Evolutionary conservation across 2,113 vertebrate species (phyloP), one percentile per base, ranked within the genome.

Genomic region (Hydrolagus affinis): DNA sequence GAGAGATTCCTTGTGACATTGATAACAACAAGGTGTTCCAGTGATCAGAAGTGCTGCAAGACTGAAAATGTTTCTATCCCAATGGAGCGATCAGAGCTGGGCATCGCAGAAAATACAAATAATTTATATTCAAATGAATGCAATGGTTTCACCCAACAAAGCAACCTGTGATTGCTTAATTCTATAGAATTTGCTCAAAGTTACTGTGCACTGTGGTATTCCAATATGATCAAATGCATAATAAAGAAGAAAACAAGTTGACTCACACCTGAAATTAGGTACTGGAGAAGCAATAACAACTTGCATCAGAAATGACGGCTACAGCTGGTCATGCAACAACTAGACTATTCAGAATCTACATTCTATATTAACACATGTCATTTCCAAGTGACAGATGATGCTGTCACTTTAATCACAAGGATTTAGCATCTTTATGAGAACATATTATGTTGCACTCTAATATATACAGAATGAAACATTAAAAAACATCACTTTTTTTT

Each of bases 1-100:
- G 64, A 28, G 30, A 83, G 62, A 83, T 83, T 83, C 60, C 78
- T 66, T 83, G 60, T 83, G 78, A 32, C 62, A 32, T 83, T 66
- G 62, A 15, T 32, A 83, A 66, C 78, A 68, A 8, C 14, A 10
- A 66, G 28, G 60, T 60, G 25, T 11, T 62, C 76, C 59, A 17
- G 57, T 62, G 23, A 80, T 11, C 28, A 28, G 10, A 25, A 62
- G 28, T 44, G 44, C 59, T 68, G 62, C 21, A n/a, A 83, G 62
- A 66, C 78, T 32, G 62, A 83, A 30, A 19, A 17, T 1, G 32
- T 83, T 83, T 10, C 17, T 83, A 19, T 30, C 59, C 62, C 78
- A 32, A 2, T 83, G 23, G 30, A 28, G 23, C 19, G 25, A 60
- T 30, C 78, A 83, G 21, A 83, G 28, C 60, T 19, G 8, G 30